Evolutionary conservation across 2,797 vertebrate species (phyloP).

Genomic region (Taeniopygia guttata): DNA sequence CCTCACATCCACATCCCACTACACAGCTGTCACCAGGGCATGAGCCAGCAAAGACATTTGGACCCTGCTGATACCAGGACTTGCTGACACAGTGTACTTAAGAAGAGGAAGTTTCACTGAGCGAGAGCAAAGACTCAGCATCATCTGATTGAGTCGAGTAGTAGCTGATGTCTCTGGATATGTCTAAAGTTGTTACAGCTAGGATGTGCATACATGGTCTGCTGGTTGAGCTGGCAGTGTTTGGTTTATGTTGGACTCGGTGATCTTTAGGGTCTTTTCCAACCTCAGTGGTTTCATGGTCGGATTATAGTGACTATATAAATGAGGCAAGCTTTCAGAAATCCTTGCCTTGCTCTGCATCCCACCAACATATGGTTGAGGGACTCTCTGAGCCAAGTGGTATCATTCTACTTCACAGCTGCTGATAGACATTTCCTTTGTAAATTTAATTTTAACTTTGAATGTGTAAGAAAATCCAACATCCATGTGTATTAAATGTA

Average conservation of each 20-base stretch:
- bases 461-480: neutral
- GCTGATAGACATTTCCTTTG: neutral
- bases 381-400: neutral
- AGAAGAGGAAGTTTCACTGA: neutral
- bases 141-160: neutral
- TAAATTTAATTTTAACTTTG: neutral
- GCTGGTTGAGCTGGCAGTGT: neutral
- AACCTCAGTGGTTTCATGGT: neutral
- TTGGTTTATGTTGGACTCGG: neutral
- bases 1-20: neutral
- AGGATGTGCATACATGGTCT: neutral
- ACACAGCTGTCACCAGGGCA: rapidly evolving
- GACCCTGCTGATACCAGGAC: rapidly evolving
- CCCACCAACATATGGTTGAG: neutral
- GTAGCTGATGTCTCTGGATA: rapidly evolving
- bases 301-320: neutral
- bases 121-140: neutral
- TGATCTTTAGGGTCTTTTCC: neutral
- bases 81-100: neutral
- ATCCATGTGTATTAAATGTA: neutral
- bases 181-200: neutral
- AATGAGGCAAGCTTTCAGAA: neutral
- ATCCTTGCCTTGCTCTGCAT: neutral
- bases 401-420: neutral
- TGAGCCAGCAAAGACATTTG: neutral